Evolutionary conservation across 1,140 invertebrate genomes (phyloP).

Genomic region (Heliconius congener): DNA sequence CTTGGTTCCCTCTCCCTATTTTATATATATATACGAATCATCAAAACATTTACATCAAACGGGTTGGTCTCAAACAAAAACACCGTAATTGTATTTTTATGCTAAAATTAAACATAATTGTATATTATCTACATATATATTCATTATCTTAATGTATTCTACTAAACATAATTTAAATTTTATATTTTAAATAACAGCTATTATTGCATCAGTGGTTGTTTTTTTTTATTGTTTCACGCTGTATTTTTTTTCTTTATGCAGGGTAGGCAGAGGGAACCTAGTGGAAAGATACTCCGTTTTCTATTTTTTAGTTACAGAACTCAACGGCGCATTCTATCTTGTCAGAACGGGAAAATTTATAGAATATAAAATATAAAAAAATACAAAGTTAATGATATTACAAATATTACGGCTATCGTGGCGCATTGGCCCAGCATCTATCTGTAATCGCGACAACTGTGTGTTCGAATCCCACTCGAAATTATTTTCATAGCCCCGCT

Average conservation of each 20-base stretch:
- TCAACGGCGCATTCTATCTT: too few relatives aligned
- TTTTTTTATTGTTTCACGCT: too few relatives aligned
- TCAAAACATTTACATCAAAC: slow-evolving; percentile 15
- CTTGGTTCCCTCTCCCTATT: not conserved
- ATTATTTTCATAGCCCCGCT: too few relatives aligned
- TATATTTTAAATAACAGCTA: slow-evolving; percentile 10
- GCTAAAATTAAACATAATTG: not conserved
- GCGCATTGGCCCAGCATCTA: too few relatives aligned
- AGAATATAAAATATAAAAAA: too few relatives aligned
- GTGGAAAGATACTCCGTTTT: not conserved
- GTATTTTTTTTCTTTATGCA: too few relatives aligned
- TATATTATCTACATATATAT: slow-evolving; percentile 7
- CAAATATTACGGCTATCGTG: too few relatives aligned
- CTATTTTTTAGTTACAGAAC: too few relatives aligned
- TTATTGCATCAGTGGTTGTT: not conserved
- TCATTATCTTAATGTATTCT: slow-evolving; percentile 1
- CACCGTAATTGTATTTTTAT: slow-evolving; percentile 6
- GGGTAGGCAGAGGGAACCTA: not conserved
- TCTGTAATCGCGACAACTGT: too few relatives aligned
- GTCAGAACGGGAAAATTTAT: too few relatives aligned
- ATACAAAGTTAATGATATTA: too few relatives aligned
- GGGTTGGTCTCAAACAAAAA: not conserved
- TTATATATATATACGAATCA: not conserved
- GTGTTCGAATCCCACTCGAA: too few relatives aligned
- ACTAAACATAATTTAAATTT: not conserved